Base-by-base conservation (phyloP, 2,888 invertebrate species). In the Chalcis sispes region DNA sequence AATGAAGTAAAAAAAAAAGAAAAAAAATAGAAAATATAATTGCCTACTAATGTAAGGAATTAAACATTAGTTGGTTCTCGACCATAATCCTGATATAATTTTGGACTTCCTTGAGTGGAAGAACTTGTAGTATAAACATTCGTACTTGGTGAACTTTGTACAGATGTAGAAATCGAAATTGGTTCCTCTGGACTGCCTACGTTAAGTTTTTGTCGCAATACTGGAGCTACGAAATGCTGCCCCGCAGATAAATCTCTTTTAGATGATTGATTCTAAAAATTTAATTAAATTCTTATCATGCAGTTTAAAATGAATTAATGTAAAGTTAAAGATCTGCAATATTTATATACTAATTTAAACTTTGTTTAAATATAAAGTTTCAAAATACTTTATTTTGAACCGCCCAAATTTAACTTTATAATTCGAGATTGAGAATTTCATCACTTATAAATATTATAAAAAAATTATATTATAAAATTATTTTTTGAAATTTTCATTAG, bases 41-140 rank as follows among this genome's bases (percentile, higher is more conserved):
- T 59, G 52, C 23, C 69, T 69, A 32, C 42, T 42, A 62, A 65
- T 25, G 48, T 66, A 65, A 72, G 15, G 15, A 59, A 77, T 83
- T 80, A 87, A 59, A 84, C 82, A 65, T 78, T 78, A 67, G 78
- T 79, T 36, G 83, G 84, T 72, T 85, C 83, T 65, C 82, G 82
- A 32, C 85, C 84, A 50, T 88, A 88, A 79, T 88, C 81, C 80
- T 88, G 88, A 80, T 88, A 88, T 72, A 88, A 84, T 78, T 83
- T 84, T 29, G 87, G 87, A 79, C 85, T 88, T 62, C 87, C 87
- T 73, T 86, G 85, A 61, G 82, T 67, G 7, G 84, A 83, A 27
- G 84, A 82, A 78, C 80, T 83, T n/a, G 83, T 78, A 36, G 80
- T 83, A 46, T 80, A 82, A 56, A 80, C 72, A 75, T 76, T 82